These are phyloP conservation scores for Pyrochroa serraticornis DNA, from an alignment of 2,888 invertebrate genomes.

Conservation along the genomic window DNA sequence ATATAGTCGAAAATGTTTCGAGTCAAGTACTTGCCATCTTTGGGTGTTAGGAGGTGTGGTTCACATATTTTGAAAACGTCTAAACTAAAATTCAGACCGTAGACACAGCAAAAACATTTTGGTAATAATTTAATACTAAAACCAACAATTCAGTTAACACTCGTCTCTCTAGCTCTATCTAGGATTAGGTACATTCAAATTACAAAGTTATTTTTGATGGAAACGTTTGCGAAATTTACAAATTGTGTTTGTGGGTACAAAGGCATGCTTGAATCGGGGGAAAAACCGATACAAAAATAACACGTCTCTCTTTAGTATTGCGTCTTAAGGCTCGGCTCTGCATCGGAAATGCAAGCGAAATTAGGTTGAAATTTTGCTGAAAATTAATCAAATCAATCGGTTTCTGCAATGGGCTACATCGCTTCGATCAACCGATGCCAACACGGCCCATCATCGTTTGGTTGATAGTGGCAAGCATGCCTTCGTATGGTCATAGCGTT, in stretches of 20 bases:
- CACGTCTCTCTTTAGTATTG: constrained; percentile 40
- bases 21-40: constrained; percentile 31
- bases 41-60: constrained; percentile 11
- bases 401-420: constrained; percentile 1
- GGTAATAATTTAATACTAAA: constrained; percentile 33
- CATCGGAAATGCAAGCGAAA: constrained; percentile 26
- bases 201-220: constrained; percentile 46
- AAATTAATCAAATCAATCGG: not conserved
- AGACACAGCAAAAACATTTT: constrained; percentile 20
- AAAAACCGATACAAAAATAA: constrained; percentile 7
- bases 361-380: constrained; percentile 8
- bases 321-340: constrained; percentile 49
- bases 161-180: constrained; percentile 21
- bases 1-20: constrained; percentile 11
- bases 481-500: constrained; percentile 41
- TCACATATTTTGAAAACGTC: constrained; percentile 11
- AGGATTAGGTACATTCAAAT: constrained; percentile 35
- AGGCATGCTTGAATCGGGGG: constrained; percentile 19
- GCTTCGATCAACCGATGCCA: too few relatives aligned
- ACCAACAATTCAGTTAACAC: constrained; percentile 32
- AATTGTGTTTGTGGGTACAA: constrained; percentile 21
- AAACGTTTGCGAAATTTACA: constrained; percentile 43
- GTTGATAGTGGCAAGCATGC: constrained; percentile 28
- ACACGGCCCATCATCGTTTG: too few relatives aligned
- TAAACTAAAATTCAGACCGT: constrained; percentile 4